These are phyloP conservation scores for Orthosia cruda DNA, from an alignment of 2,888 invertebrate genomes.

Conservation along the genomic window DNA sequence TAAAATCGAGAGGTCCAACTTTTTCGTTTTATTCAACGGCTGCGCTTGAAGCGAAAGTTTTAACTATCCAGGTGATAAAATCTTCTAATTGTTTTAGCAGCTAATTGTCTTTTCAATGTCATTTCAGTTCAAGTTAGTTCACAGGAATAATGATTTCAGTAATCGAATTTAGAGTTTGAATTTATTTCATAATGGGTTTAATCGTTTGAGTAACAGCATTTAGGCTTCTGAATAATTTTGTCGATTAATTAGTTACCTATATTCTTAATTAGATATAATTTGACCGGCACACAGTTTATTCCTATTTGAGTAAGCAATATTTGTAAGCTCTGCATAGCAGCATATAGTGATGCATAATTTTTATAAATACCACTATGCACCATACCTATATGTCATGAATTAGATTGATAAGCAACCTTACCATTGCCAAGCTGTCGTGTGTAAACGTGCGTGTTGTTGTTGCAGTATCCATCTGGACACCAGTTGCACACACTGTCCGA, in stretches of 20 bases:
- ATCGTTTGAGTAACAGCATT: background rate
- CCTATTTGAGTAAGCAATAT: too few species aligned
- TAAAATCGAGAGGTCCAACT: slow-evolving; percentile 24
- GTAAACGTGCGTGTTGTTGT: slow-evolving; percentile 86
- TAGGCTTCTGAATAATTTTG: background rate
- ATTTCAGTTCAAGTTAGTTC: slow-evolving; percentile 4
- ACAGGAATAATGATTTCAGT: background rate
- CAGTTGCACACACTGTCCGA: slow-evolving; percentile 87
- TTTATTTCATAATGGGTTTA: slow-evolving; percentile 12
- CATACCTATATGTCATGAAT: too few species aligned
- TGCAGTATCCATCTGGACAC: slow-evolving; percentile 89
- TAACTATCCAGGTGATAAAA: slow-evolving; percentile 50
- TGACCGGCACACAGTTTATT: too few species aligned
- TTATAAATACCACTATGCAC: too few species aligned
- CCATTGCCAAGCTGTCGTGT: slow-evolving; percentile 83
- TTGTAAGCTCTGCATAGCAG: too few species aligned
- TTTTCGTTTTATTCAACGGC: slow-evolving; percentile 34
- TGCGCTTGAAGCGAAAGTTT: slow-evolving; percentile 40
- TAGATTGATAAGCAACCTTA: slow-evolving; percentile 57
- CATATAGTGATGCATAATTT: too few species aligned
- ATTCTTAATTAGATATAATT: too few species aligned
- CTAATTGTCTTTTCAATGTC: slow-evolving; percentile 14
- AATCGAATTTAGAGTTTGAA: background rate
- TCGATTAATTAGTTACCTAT: too few species aligned
- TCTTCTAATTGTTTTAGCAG: slow-evolving; percentile 32